phyloP scores from a whole-genome alignment of 2,888 invertebrate genomes.

The Phyllotreta striolata region DNA sequence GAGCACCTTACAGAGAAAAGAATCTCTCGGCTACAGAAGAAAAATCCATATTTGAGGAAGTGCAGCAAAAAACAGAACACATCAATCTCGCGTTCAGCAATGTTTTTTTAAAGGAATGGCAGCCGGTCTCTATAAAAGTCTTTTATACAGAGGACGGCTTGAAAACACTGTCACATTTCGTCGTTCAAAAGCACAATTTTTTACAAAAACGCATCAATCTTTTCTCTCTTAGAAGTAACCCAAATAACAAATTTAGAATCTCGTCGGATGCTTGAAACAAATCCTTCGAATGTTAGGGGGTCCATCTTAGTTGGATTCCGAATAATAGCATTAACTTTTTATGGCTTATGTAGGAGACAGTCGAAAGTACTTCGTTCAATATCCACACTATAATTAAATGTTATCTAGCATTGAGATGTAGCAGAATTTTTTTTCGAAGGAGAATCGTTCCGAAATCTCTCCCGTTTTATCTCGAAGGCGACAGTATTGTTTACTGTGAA shows the following conservation, averaged over 20 bases:
- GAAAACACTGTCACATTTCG: slow-evolving; percentile 22
- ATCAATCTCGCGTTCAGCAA: slow-evolving; percentile 14
- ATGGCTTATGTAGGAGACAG: too few relatives aligned
- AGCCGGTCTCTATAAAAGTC: slow-evolving; percentile 20
- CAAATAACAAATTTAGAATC: slow-evolving; percentile 26
- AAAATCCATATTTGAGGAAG: too few relatives aligned
- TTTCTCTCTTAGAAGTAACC: slow-evolving; percentile 10
- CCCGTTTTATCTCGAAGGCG: too few relatives aligned
- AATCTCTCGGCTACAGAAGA: too few relatives aligned
- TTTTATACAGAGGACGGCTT: slow-evolving; percentile 10
- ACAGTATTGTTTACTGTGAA: too few relatives aligned
- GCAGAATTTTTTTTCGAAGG: too few relatives aligned
- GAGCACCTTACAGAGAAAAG: too few relatives aligned
- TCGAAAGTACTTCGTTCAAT: too few relatives aligned
- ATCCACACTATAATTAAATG: too few relatives aligned
- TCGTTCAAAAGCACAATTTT: slow-evolving; percentile 24
- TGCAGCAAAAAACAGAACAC: slow-evolving; percentile 2
- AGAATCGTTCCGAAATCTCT: too few relatives aligned
- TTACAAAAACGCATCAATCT: slow-evolving; percentile 26
- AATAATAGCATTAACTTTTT: neutral
- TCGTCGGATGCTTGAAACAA: slow-evolving; percentile 21
- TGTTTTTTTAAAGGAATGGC: slow-evolving; percentile 16
- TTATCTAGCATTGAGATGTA: too few relatives aligned
- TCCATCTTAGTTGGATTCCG: slow-evolving; percentile 10
- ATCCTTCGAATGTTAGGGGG: slow-evolving; percentile 15